Evolutionary conservation across 2,797 vertebrate species (phyloP), one percentile per base, ranked within the genome.

Genomic region (Lophius americanus): DNA sequence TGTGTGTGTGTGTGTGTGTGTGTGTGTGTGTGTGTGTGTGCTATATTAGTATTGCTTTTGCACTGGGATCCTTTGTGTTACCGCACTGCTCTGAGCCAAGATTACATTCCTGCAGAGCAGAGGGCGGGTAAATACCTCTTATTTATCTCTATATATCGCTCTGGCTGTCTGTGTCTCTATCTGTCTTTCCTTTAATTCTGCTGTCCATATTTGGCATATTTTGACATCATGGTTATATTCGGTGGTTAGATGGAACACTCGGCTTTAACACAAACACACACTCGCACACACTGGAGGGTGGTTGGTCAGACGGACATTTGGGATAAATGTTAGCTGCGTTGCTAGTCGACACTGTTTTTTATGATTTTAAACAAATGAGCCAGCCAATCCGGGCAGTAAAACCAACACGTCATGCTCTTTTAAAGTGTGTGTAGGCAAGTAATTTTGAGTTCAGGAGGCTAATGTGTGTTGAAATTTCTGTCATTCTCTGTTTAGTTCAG

Each of bases 281-380:
- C 35, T 36, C 51, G 42, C 38, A 56, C 59, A 35, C 56, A 14
- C 33, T 49, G 43, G 54, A 48, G 23, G 36, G 56, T 51, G 48
- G 52, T 55, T 49, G 44, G 51, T 67, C 44, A 63, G 68, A 81
- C 79, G 44, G 62, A 81, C 79, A 61, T 64, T 72, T 82, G 76
- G 63, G 66, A 78, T 88, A 88, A 90, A 91, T 87, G 84, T 87
- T 84, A 86, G 61, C 75, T 10, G 5, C 39, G 75, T 88, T 88
- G 76, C 82, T 83, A 81, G 84, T 84, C 67, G 52, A 85, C 75
- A 9, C 57, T 67, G 37, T 79, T 81, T 82, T 55, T 85, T 69
- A 75, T 73, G 52, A 82, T 78, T 75, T 86, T 23, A 82, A 82
- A 88, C 70, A 79, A 66, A 73, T 69, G 44, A 67, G 75, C 38